Percentiles rank a stretch among this genome's conserved stretches.
Conservation (phyloP, 2,888 invertebrate species). For the Mesopsocus fuscifrons region DNA sequence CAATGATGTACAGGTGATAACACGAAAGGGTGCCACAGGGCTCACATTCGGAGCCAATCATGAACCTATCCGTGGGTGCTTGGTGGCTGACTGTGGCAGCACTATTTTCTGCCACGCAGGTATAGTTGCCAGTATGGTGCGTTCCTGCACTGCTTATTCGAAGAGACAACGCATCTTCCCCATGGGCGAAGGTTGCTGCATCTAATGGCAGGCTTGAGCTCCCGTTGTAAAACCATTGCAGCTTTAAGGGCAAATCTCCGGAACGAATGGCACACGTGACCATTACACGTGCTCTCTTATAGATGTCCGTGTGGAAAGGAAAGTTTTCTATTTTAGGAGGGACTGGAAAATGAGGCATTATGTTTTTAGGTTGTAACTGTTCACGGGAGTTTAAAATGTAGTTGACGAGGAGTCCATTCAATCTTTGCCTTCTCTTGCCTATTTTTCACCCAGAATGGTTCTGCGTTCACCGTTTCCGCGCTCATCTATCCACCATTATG, state of each 20-base stretch:
- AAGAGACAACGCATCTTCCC: conserved; percentile 25
- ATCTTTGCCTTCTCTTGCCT: no score
- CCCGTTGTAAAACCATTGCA: conserved; percentile 34
- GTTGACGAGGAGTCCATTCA: no score
- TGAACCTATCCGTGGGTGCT: no score
- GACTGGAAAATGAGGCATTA: conserved; percentile 30
- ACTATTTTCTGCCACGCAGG: conserved; percentile 30
- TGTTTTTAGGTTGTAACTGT: no score
- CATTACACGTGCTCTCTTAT: conserved; percentile 28
- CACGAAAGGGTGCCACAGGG: no score
- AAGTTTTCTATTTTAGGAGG: conserved; percentile 32
- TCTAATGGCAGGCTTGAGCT: conserved; percentile 28
- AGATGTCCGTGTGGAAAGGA: conserved; percentile 27
- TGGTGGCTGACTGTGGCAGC: conserved; percentile 28
- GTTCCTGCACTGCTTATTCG: conserved; percentile 31
- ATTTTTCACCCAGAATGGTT: no score
- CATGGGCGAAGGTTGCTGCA: conserved; percentile 22
- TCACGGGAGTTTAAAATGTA: no score
- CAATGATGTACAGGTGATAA: no score
- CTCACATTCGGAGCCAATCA: no score
- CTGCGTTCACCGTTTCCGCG: no score
- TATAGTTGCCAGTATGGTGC: conserved; percentile 31
- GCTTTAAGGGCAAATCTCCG: conserved; percentile 33
- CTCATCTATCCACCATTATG: no score
- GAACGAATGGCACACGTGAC: conserved; percentile 30